phyloP scores from a whole-genome alignment of 2,888 invertebrate genomes.

The Lasioglossum lativentre region DNA sequence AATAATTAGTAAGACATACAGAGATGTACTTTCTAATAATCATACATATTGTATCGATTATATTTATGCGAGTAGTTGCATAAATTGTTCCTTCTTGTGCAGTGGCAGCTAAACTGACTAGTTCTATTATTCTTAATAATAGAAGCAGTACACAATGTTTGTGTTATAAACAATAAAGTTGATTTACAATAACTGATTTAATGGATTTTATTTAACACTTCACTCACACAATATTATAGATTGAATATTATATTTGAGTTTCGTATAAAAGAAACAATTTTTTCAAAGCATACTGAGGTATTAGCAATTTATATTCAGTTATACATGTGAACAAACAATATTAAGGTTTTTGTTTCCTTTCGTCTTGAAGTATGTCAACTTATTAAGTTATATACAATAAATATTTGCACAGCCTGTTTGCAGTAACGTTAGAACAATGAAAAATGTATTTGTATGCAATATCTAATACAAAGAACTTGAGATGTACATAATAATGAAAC shows the following conservation, averaged over 20 bases:
- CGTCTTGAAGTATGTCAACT: constrained; percentile 34
- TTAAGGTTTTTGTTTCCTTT: constrained; percentile 25
- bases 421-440: constrained; percentile 31
- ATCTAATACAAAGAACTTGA: constrained; percentile 22
- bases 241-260: constrained; percentile 5
- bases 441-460: constrained; percentile 26
- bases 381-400: constrained; percentile 52
- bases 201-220: constrained; percentile 41
- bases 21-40: constrained; percentile 74
- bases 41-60: constrained; percentile 76
- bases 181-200: constrained; percentile 68
- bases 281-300: neutral
- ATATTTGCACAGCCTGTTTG: constrained; percentile 56
- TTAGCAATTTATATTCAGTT: constrained; percentile 11
- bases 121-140: constrained; percentile 77
- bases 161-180: constrained; percentile 78
- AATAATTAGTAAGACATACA: constrained; percentile 76
- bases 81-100: constrained; percentile 75
- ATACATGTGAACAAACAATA: neutral
- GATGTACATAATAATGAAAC: constrained; percentile 25
- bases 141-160: constrained; percentile 76
- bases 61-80: constrained; percentile 76
- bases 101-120: constrained; percentile 78
- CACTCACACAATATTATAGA: constrained; percentile 2
- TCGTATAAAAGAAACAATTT: constrained; percentile 10